These are phyloP conservation scores for Thrips palmi DNA, from an alignment of 1,140 invertebrate genomes.

Conservation along the genomic window DNA sequence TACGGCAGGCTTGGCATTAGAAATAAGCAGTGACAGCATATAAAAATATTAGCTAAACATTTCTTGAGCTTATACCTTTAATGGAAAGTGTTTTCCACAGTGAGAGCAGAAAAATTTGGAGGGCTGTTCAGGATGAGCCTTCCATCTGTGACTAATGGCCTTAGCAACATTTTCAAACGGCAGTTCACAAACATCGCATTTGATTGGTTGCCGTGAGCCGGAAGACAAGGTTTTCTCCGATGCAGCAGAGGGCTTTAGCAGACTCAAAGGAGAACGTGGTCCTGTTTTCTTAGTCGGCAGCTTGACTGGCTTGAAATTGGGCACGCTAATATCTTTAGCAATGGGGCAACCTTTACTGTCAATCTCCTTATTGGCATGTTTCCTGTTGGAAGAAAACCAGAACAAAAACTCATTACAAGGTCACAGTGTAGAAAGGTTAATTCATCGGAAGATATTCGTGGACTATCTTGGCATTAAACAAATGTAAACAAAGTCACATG, in stretches of 20 bases:
- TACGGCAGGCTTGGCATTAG: neutral
- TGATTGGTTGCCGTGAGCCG: too few relatives aligned
- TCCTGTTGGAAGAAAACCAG: conserved; percentile 19
- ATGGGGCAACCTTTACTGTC: conserved; percentile 22
- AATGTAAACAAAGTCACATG: neutral
- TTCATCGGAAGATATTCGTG: conserved; percentile 1
- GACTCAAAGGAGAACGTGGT: too few relatives aligned
- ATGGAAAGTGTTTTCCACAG: conserved; percentile 47
- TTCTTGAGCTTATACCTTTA: conserved; percentile 29
- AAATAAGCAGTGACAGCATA: too few relatives aligned
- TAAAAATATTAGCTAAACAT: too few relatives aligned
- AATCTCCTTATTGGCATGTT: conserved; percentile 32
- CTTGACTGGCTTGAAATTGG: too few relatives aligned
- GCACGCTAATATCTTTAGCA: neutral
- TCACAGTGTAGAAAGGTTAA: neutral
- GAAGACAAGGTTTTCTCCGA: too few relatives aligned
- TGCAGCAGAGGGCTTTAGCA: too few relatives aligned
- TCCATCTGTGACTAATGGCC: conserved; percentile 47
- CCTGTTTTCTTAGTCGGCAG: too few relatives aligned
- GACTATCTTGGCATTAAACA: neutral
- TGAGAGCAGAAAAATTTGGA: conserved; percentile 42
- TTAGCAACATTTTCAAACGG: conserved; percentile 36
- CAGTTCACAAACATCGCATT: conserved; percentile 38
- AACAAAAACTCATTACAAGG: conserved; percentile 7
- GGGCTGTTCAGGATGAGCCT: conserved; percentile 37